Conservation (phyloP, 1,140 invertebrate species). For the Bacillus rossius region DNA sequence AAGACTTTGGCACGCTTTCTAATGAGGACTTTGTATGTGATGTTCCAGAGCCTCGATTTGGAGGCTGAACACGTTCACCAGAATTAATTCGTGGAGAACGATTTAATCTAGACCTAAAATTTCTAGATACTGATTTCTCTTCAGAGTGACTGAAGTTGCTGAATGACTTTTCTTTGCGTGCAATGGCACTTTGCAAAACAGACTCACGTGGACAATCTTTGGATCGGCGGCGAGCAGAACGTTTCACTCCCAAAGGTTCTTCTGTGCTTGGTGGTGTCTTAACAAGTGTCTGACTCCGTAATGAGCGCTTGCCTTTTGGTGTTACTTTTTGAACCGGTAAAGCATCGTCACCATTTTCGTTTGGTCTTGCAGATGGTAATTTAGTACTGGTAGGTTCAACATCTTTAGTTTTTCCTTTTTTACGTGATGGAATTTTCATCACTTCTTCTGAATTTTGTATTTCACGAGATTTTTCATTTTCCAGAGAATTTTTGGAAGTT, state of each 20-base stretch:
- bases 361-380: background rate
- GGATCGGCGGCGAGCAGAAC: conserved; percentile 43
- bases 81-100: conserved; percentile 19
- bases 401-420: background rate
- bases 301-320: conserved; percentile 10
- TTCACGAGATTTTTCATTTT: background rate
- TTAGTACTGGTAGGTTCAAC: background rate
- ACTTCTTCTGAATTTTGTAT: background rate
- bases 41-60: background rate
- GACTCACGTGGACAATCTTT: conserved; percentile 45
- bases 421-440: background rate
- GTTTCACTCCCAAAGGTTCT: conserved; percentile 41
- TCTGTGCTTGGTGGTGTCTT: conserved; percentile 21
- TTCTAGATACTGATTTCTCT: conserved; percentile 30
- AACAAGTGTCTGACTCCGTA: conserved; percentile 31
- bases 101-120: conserved; percentile 24
- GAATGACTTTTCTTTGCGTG: conserved; percentile 50
- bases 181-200: conserved; percentile 49
- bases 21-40: too few species aligned
- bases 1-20: background rate
- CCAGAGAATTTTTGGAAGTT: conserved; percentile 34
- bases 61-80: conserved; percentile 6
- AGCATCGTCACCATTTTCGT: background rate
- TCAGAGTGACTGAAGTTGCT: conserved; percentile 33
- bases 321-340: background rate